Percentiles rank a stretch among this genome's conserved stretches.
phyloP scores from a whole-genome alignment of 2,113 vertebrate genomes.

The Lethenteron reissneri region DNA sequence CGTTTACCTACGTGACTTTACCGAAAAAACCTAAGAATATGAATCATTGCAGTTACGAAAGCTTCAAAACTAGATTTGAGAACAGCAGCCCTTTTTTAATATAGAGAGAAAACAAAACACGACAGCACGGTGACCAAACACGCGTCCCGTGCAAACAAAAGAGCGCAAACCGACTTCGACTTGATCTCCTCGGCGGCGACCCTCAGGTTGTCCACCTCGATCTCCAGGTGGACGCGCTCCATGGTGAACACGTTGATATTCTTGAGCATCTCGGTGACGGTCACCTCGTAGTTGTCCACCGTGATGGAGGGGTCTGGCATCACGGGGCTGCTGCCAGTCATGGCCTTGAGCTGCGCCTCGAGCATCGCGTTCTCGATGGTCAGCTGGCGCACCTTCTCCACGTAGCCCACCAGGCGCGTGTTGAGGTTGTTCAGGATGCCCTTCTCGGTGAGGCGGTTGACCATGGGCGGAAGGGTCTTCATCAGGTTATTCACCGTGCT shows the following conservation, averaged over 20 bases:
- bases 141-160: not conserved
- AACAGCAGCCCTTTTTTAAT: too few species aligned
- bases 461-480: constrained; percentile 11
- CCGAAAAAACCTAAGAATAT: too few species aligned
- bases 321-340: constrained; percentile 19
- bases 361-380: constrained; percentile 20
- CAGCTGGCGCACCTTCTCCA: constrained; percentile 17
- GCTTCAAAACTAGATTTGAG: too few species aligned
- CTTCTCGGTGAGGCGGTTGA: constrained; percentile 19
- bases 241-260: constrained; percentile 19
- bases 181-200: constrained; percentile 22
- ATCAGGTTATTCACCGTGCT: constrained; percentile 11
- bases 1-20: too few species aligned
- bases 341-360: constrained; percentile 18
- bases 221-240: constrained; percentile 21
- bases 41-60: too few species aligned
- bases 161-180: constrained; percentile 17
- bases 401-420: constrained; percentile 20
- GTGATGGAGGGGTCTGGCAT: constrained; percentile 13
- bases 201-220: constrained; percentile 22
- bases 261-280: constrained; percentile 17
- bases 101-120: too few species aligned
- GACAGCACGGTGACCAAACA: too few species aligned
- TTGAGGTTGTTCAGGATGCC: constrained; percentile 18
- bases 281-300: constrained; percentile 17